phyloP scores from a whole-genome alignment of 2,888 invertebrate genomes.

The Dicycla oo region DNA sequence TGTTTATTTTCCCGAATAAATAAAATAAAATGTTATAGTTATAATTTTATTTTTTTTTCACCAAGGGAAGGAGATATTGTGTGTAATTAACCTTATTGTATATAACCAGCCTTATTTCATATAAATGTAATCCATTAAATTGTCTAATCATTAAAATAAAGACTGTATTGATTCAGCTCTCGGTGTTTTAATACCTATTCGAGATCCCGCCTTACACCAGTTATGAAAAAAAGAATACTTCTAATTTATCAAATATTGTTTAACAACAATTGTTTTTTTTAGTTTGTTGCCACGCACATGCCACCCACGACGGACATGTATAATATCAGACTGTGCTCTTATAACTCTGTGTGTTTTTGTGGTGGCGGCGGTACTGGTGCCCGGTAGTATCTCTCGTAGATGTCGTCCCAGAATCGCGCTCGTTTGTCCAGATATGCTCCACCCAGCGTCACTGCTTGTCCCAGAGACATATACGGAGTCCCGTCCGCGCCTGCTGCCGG shows the following conservation, averaged over 20 bases:
- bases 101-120: background rate
- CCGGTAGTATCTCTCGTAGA: constrained; percentile 72
- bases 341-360: constrained; percentile 31
- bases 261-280: too few species aligned
- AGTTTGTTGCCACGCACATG: too few species aligned
- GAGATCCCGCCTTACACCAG: background rate
- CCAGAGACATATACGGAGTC: constrained; percentile 72
- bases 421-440: constrained; percentile 64
- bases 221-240: too few species aligned
- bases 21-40: too few species aligned
- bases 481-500: constrained; percentile 62
- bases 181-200: background rate
- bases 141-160: background rate
- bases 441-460: constrained; percentile 60
- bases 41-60: too few species aligned
- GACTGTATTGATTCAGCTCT: background rate
- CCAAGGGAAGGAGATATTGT: too few species aligned
- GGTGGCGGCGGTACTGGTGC: constrained; percentile 68
- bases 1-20: too few species aligned
- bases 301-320: background rate
- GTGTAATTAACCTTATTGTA: background rate
- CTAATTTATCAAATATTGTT: too few species aligned
- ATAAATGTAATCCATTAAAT: background rate
- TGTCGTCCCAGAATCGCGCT: constrained; percentile 71
- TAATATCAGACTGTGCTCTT: background rate